phyloP scores from a whole-genome alignment of 2,797 vertebrate genomes.

The Lepilemur septentrionalis region DNA sequence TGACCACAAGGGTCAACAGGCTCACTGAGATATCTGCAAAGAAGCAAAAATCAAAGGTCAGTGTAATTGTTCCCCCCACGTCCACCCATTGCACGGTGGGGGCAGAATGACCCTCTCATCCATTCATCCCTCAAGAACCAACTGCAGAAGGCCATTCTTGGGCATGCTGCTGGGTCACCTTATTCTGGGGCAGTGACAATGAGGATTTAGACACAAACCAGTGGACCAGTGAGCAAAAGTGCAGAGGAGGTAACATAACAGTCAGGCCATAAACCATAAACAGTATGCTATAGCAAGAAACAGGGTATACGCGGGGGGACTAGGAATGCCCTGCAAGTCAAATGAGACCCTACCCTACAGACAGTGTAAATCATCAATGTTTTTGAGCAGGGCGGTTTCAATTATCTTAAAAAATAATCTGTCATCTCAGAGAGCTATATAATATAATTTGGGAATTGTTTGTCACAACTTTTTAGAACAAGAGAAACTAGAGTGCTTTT shows the following conservation, averaged over 20 bases:
- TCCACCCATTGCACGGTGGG: too few species aligned
- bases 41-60: conserved; percentile 69
- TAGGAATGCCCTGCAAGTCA: not conserved
- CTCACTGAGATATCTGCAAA: conserved; percentile 96
- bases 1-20: conserved; percentile 95
- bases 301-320: not conserved
- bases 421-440: not conserved
- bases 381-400: not conserved
- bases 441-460: not conserved
- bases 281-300: not conserved
- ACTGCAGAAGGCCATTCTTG: not conserved
- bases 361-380: not conserved
- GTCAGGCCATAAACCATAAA: not conserved
- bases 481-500: not conserved
- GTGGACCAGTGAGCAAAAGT: not conserved
- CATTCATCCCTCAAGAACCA: not conserved
- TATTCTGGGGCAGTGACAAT: not conserved
- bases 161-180: too few species aligned
- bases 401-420: not conserved
- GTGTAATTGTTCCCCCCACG: not conserved
- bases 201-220: not conserved
- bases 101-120: not conserved
- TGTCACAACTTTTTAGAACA: not conserved
- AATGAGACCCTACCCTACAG: not conserved
- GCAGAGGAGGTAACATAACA: not conserved